Evolutionary conservation across 2,888 invertebrate species (phyloP).

Genomic region (Creontiades dilutus): DNA sequence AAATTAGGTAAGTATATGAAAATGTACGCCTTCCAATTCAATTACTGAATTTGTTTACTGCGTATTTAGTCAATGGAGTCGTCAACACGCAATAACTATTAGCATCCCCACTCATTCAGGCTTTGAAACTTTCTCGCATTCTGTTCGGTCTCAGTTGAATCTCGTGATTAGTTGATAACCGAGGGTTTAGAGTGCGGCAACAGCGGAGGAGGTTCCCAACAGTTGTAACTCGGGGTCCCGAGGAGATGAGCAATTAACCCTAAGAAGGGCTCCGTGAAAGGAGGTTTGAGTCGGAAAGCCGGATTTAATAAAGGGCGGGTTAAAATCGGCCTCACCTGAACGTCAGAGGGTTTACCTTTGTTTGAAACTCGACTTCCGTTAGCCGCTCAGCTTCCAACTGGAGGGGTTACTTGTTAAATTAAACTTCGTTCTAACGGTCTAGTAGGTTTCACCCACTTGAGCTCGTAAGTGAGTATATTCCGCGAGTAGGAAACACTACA

Average conservation of each 20-base stretch:
- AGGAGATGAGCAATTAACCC: conserved; percentile 13
- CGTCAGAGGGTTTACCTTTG: neutral
- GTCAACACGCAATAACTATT: too few relatives aligned
- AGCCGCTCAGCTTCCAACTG: neutral
- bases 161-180: neutral
- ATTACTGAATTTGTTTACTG: too few relatives aligned
- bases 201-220: neutral
- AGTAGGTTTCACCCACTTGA: neutral
- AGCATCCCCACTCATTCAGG: too few relatives aligned
- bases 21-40: too few relatives aligned
- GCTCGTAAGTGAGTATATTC: neutral
- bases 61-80: too few relatives aligned
- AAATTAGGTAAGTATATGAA: too few relatives aligned
- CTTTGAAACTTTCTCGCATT: too few relatives aligned
- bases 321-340: conserved; percentile 17
- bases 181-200: neutral
- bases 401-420: neutral
- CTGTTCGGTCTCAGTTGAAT: too few relatives aligned
- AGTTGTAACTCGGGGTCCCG: neutral
- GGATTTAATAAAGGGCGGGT: conserved; percentile 19
- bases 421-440: neutral
- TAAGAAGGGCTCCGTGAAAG: neutral
- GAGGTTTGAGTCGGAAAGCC: neutral
- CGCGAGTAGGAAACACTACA: too few relatives aligned
- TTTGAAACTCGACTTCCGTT: conserved; percentile 14